Percentiles rank a stretch among this genome's conserved stretches.
Evolutionary conservation across 2,113 vertebrate genomes (phyloP).

Genomic region (Podocnemis expansa): DNA sequence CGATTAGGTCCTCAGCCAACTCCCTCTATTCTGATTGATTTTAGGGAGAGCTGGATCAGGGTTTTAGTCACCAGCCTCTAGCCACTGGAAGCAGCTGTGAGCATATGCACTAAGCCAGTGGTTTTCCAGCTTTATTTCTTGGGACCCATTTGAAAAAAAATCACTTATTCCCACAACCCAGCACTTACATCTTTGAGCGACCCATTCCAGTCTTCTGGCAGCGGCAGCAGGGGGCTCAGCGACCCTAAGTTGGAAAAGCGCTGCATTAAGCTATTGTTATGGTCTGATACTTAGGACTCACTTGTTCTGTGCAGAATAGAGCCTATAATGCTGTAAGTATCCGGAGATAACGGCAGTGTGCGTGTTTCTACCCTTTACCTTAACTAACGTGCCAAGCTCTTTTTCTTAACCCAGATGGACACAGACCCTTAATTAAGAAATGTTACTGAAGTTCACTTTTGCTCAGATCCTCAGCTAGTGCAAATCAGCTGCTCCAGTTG

Average conservation of each 20-base stretch:
- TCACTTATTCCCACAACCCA: no score
- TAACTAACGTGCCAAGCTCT: rapidly evolving
- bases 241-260: no score
- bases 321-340: neutral
- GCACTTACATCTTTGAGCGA: no score
- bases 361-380: rapidly evolving
- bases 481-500: neutral
- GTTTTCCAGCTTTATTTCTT: no score
- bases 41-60: neutral
- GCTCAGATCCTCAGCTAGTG: neutral
- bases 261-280: neutral
- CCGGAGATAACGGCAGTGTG: neutral
- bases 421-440: rapidly evolving
- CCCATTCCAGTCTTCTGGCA: no score
- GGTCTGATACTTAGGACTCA: neutral
- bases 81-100: rapidly evolving
- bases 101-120: neutral
- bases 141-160: no score
- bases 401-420: neutral
- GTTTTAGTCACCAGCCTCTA: no score
- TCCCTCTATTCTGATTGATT: neutral
- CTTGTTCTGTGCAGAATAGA: neutral
- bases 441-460: rapidly evolving
- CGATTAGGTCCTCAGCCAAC: neutral
- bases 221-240: no score